These are phyloP conservation scores for Neomorphus geoffroyi DNA, from an alignment of 2,797 vertebrate species.

Conservation along the genomic window DNA sequence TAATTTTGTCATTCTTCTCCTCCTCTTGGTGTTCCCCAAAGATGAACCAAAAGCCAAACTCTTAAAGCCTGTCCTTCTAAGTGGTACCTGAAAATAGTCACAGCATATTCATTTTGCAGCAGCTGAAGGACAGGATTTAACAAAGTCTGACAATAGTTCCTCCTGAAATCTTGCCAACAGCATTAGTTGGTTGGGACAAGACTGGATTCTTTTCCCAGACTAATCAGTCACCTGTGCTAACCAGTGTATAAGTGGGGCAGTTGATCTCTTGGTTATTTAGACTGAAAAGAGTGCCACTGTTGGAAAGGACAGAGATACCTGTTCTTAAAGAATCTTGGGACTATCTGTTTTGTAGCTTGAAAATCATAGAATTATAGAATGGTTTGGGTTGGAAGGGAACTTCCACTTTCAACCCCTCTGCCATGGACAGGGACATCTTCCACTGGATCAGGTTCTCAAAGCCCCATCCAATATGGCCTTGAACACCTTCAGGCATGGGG, in stretches of 20 bases:
- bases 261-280: neutral
- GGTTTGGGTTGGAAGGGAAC: no score
- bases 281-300: neutral
- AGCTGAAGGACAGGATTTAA: neutral
- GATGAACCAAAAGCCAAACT: neutral
- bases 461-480: no score
- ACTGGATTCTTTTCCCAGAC: neutral
- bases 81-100: neutral
- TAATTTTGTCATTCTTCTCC: neutral
- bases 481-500: no score
- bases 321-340: neutral
- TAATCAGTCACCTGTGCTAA: neutral
- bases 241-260: neutral
- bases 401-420: no score
- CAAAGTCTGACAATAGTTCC: neutral
- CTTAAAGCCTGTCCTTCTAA: neutral
- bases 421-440: no score
- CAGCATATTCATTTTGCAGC: neutral
- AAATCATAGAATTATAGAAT: neutral
- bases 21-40: conserved; percentile 6
- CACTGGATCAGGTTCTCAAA: no score
- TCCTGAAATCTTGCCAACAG: neutral
- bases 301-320: neutral
- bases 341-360: neutral
- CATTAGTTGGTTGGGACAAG: neutral